Evolutionary conservation across 1,140 invertebrate genomes (phyloP).

Genomic region (Teleogryllus occipitalis): DNA sequence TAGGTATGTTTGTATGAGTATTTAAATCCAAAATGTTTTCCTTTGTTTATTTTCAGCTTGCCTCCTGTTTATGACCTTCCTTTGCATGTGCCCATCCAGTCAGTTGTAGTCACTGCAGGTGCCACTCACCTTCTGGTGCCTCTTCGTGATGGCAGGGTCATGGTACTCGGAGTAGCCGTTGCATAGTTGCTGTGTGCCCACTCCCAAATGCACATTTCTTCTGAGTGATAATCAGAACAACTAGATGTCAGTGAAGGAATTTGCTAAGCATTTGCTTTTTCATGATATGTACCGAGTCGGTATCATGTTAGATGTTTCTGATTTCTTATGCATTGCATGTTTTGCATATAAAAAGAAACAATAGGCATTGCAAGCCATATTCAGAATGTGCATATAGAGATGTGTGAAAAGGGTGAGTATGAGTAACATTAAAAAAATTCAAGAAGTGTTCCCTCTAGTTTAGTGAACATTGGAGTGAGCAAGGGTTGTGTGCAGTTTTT

Average conservation of each 20-base stretch:
- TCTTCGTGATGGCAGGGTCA: slow-evolving; percentile 50
- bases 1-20: background rate
- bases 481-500: background rate
- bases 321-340: background rate
- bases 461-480: background rate
- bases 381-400: too few species aligned
- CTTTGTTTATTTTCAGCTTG: slow-evolving; percentile 29
- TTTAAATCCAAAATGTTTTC: background rate
- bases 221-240: background rate
- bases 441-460: background rate
- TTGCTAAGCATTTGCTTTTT: background rate
- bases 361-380: too few species aligned
- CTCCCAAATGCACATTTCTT: background rate
- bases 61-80: slow-evolving; percentile 45
- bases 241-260: background rate
- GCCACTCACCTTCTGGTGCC: slow-evolving; percentile 53
- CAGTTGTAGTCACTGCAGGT: slow-evolving; percentile 45
- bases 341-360: too few species aligned
- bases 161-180: slow-evolving; percentile 37
- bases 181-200: background rate
- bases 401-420: background rate
- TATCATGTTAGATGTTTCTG: background rate
- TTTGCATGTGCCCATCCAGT: slow-evolving; percentile 49
- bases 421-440: background rate
- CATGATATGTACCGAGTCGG: background rate